A percentile compares a stretch with the other conserved stretches of the same genome.
phyloP scores from a whole-genome alignment of 2,888 invertebrate genomes.

The Spodoptera exigua region DNA sequence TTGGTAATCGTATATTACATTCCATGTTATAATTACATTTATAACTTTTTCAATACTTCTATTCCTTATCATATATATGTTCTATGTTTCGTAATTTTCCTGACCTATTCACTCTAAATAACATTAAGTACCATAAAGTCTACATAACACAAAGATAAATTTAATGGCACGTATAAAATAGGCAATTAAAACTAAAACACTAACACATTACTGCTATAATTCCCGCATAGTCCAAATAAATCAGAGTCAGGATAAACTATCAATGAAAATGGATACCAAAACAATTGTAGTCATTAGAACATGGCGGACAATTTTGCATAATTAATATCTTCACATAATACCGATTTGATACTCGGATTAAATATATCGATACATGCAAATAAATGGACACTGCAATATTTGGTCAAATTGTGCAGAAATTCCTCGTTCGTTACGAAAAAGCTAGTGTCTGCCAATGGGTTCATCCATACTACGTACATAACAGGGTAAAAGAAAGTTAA shows the following conservation, averaged over 20 bases:
- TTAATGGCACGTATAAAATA: background rate
- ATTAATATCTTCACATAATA: constrained; percentile 35
- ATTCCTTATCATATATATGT: too few species aligned
- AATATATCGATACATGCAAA: constrained; percentile 23
- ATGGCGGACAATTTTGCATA: constrained; percentile 46
- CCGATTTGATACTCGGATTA: constrained; percentile 22
- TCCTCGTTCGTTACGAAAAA: too few species aligned
- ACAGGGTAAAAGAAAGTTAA: too few species aligned
- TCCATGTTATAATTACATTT: background rate
- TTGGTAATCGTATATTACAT: background rate
- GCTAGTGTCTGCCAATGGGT: too few species aligned
- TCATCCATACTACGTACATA: too few species aligned
- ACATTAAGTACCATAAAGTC: background rate
- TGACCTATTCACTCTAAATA: too few species aligned
- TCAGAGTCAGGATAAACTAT: constrained; percentile 47
- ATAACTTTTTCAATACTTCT: too few species aligned
- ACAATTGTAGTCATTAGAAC: constrained; percentile 52
- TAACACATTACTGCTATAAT: background rate
- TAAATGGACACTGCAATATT: constrained; percentile 4
- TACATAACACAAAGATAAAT: background rate
- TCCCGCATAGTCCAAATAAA: constrained; percentile 31
- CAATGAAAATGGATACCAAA: constrained; percentile 49
- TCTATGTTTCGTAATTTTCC: too few species aligned
- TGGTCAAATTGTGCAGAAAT: constrained; percentile 2
- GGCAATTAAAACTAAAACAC: constrained; percentile 2